phyloP scores from a whole-genome alignment of 2,888 invertebrate species.

The Callimorpha dominula region DNA sequence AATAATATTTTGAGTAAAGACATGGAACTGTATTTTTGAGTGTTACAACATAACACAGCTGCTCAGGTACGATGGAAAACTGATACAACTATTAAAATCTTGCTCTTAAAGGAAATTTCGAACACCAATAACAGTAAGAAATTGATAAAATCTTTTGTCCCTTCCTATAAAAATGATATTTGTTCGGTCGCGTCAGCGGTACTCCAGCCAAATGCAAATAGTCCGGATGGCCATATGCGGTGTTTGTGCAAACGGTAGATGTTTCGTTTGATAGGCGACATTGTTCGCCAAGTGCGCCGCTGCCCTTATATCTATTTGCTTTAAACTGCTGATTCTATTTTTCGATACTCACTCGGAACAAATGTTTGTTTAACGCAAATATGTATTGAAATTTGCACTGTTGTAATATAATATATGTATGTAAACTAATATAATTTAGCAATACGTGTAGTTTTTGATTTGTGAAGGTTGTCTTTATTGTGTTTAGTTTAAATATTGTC shows the following conservation, averaged over 20 bases:
- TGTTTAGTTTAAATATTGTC: not conserved
- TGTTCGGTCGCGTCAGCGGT: conserved; percentile 50
- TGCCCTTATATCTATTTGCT: conserved; percentile 36
- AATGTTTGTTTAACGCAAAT: conserved; percentile 27
- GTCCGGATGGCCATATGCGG: conserved; percentile 28
- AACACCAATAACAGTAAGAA: not conserved
- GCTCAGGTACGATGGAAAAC: no score
- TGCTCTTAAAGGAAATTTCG: not conserved
- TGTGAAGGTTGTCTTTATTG: not conserved
- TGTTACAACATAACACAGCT: no score
- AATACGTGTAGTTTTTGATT: not conserved
- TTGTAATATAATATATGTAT: not conserved
- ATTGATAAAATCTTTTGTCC: conserved; percentile 7
- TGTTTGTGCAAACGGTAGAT: conserved; percentile 49
- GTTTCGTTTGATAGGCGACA: conserved; percentile 41
- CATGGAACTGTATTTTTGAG: no score
- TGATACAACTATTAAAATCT: not conserved
- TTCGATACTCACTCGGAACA: conserved; percentile 31
- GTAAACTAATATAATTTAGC: not conserved
- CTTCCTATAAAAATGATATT: conserved; percentile 53
- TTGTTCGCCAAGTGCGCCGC: conserved; percentile 29
- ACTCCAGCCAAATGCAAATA: conserved; percentile 54
- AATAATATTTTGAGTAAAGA: no score
- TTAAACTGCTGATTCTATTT: conserved; percentile 46
- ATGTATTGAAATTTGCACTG: conserved; percentile 9